Evolutionary conservation across 2,888 invertebrate genomes (phyloP), one percentile per base, ranked within the genome.

Genomic region (Prenolepis imparis): DNA sequence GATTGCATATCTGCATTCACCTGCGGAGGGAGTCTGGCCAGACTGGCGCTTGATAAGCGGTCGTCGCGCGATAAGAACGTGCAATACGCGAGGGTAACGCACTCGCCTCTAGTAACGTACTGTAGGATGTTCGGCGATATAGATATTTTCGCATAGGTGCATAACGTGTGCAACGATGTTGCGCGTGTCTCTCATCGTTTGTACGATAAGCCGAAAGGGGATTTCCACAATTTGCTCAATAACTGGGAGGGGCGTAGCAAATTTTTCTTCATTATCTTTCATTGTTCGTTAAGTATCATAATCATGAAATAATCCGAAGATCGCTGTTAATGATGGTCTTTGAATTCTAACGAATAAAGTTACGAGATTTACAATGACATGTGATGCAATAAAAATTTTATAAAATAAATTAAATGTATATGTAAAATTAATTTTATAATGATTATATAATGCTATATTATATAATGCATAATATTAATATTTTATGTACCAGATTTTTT

Each of bases 31-130:
- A 85, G 89, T 87, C 88, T 88, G 89, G 78, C 87, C 90, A 88
- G 90, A 89, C 92, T 91, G 90, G 88, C 90, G 91, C 90, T 91
- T 92, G 92, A 92, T 92, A 92, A 92, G 91, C 90, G 88, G 86
- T 88, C 87, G 90, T 89, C 90, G 88, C 81, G 86, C 90, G 92
- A 92, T 92, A 92, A 92, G 88, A 91, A 87, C 74, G 83, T 74
- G 82, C 84, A 86, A 86, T 85, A 77, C 77, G 57, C 78, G 90
- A 89, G 92, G 92, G 90, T 92, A 92, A 92, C 87, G 92, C 82
- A 91, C 92, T 92, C 91, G 32, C 77, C 68, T 80, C 77, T 70
- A 70, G 82, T 85, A 24, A 52, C 36, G 74, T 59, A 61, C 73
- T 82, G 84, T 36, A 82, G 88, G 73, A 61, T 52, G 83, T 82